These are phyloP conservation scores for Clytia hemisphaerica DNA, from an alignment of 30 jellyfish, hydroid and myxozoan species.

Conservation along the genomic window DNA sequence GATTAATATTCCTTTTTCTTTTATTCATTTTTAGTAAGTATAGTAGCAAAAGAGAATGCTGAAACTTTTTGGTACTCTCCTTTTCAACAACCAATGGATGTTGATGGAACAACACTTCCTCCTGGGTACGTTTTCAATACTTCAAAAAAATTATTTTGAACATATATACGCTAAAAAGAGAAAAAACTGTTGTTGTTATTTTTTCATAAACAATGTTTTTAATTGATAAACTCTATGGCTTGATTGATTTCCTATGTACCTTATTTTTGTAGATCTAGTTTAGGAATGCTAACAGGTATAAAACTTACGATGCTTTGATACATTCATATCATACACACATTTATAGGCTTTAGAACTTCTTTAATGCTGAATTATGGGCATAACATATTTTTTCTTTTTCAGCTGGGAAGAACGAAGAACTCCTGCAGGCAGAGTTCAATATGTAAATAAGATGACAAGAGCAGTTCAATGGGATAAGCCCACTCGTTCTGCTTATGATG, in stretches of 20 bases:
- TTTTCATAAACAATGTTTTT: no score
- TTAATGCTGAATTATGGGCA: background rate
- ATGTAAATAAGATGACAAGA: conserved; percentile 73
- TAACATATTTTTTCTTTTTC: background rate
- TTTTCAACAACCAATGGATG: no score
- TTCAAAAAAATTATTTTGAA: no score
- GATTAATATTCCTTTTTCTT: background rate
- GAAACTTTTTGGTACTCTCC: no score
- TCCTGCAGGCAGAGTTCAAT: conserved; percentile 71
- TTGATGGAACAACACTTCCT: background rate
- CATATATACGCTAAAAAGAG: no score
- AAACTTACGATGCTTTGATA: no score
- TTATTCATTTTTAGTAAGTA: conserved; percentile 9
- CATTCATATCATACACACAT: background rate
- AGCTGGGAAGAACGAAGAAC: conserved; percentile 89
- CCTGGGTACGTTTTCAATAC: conserved; percentile 33
- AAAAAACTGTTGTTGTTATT: no score
- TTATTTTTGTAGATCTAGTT: background rate
- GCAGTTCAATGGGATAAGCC: conserved; percentile 92
- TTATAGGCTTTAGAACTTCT: background rate
- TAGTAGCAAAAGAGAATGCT: background rate
- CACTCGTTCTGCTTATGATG: conserved; percentile 63
- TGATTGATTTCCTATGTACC: background rate
- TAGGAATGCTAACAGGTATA: background rate
- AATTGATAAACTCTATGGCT: no score